phyloP scores from a whole-genome alignment of 2,797 vertebrate genomes.

The Mionectes olivaceus region DNA sequence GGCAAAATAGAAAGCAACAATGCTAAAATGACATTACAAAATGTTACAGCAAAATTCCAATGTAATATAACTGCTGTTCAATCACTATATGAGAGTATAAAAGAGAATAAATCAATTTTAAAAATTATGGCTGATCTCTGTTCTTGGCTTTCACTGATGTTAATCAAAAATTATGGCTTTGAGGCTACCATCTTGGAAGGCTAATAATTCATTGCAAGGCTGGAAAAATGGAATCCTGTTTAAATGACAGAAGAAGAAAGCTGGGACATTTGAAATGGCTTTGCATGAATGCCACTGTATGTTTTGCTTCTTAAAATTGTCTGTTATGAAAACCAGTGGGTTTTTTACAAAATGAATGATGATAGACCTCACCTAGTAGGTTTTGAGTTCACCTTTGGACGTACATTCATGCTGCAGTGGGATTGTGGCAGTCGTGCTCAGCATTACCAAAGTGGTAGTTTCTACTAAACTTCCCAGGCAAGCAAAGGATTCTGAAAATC shows the following conservation, averaged over 20 bases:
- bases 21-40: constrained; percentile 60
- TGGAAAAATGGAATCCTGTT: not conserved
- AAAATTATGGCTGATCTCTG: constrained; percentile 21
- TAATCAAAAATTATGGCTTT: constrained; percentile 35
- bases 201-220: not conserved
- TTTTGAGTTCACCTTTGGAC: not conserved
- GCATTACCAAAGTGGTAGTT: not conserved
- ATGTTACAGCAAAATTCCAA: constrained; percentile 56
- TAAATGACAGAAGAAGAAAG: not conserved
- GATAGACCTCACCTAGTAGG: not conserved
- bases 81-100: constrained; percentile 21
- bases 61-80: constrained; percentile 44
- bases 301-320: not conserved
- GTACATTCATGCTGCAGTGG: not conserved
- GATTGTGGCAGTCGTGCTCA: not conserved
- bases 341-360: not conserved
- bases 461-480: not conserved
- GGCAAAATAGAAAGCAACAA: constrained; percentile 62
- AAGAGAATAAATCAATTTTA: not conserved
- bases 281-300: not conserved
- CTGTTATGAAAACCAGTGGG: not conserved
- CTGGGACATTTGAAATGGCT: not conserved
- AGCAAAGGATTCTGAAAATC: not conserved
- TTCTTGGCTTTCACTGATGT: constrained; percentile 33
- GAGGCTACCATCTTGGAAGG: not conserved